phyloP scores from a whole-genome alignment of 53 echinoderm and acorn worm genomes.

The Crossaster papposus region DNA sequence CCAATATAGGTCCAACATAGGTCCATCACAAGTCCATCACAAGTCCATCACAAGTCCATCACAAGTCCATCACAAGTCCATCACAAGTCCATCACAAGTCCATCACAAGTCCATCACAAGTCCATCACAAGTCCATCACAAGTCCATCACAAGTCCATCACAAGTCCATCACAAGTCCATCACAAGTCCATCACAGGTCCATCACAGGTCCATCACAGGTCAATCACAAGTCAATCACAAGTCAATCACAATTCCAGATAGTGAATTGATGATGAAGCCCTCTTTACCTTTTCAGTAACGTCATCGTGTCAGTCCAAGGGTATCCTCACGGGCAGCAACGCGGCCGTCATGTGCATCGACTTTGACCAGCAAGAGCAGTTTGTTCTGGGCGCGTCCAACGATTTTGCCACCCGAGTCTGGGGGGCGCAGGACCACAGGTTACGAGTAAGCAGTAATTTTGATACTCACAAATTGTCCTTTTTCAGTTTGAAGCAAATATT shows the following conservation, averaged over 20 bases:
- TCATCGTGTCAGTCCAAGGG: constrained; percentile 73
- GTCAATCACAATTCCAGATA: neutral
- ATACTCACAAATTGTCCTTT: neutral
- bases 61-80: no score
- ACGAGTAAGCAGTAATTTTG: constrained; percentile 70
- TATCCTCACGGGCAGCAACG: constrained; percentile 83
- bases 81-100: no score
- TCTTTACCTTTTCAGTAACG: constrained; percentile 36
- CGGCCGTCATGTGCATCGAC: constrained; percentile 87
- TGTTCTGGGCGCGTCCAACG: constrained; percentile 93
- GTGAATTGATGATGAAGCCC: neutral
- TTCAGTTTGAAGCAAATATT: no score
- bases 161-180: neutral
- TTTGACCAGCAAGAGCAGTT: constrained; percentile 90
- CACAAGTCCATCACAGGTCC: no score
- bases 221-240: no score
- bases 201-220: no score
- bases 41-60: no score
- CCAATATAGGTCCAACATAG: no score
- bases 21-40: no score
- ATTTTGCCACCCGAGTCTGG: constrained; percentile 94
- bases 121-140: no score
- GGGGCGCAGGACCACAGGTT: constrained; percentile 89
- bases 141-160: no score
- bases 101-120: no score